Percentiles rank a stretch among this genome's conserved stretches.
phyloP scores from a whole-genome alignment of 2,888 invertebrate genomes.

The Junonia oenone region DNA sequence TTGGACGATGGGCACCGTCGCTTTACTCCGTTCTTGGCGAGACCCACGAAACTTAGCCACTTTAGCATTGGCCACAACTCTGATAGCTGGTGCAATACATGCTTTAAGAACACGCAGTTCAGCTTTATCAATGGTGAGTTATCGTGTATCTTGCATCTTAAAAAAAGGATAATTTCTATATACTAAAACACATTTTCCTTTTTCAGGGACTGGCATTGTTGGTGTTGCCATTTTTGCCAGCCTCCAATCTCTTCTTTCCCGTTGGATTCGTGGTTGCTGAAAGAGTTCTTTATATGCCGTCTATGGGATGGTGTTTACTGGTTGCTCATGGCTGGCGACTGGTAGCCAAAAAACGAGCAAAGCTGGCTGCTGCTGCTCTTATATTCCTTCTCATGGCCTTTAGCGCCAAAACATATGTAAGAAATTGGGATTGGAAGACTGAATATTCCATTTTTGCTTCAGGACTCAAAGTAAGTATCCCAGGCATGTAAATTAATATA shows the following conservation, averaged over 20 bases:
- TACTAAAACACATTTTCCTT: constrained; percentile 14
- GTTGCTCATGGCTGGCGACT: constrained; percentile 92
- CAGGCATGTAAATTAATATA: neutral
- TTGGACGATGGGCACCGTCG: constrained; percentile 99
- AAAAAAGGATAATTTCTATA: neutral
- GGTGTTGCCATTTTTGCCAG: constrained; percentile 95
- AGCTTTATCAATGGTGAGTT: constrained; percentile 65
- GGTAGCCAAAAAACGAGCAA: constrained; percentile 82
- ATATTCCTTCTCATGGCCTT: constrained; percentile 87
- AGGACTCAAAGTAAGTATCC: constrained; percentile 81
- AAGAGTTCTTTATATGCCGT: constrained; percentile 96
- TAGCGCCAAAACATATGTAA: constrained; percentile 89
- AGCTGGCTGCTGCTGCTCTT: constrained; percentile 82
- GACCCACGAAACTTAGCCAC: constrained; percentile 92
- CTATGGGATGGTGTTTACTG: constrained; percentile 97
- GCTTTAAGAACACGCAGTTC: constrained; percentile 63
- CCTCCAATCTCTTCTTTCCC: constrained; percentile 97
- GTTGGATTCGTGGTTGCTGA: constrained; percentile 99
- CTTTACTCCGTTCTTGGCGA: constrained; percentile 87
- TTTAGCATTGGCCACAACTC: constrained; percentile 81
- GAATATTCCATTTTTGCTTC: constrained; percentile 97
- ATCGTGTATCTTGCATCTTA: too few relatives aligned
- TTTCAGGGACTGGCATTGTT: constrained; percentile 91
- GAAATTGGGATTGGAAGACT: constrained; percentile 96
- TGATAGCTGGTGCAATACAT: constrained; percentile 79